Evolutionary conservation across 2,797 vertebrate genomes (phyloP).

Genomic region (Gymnopithys bicolor): DNA sequence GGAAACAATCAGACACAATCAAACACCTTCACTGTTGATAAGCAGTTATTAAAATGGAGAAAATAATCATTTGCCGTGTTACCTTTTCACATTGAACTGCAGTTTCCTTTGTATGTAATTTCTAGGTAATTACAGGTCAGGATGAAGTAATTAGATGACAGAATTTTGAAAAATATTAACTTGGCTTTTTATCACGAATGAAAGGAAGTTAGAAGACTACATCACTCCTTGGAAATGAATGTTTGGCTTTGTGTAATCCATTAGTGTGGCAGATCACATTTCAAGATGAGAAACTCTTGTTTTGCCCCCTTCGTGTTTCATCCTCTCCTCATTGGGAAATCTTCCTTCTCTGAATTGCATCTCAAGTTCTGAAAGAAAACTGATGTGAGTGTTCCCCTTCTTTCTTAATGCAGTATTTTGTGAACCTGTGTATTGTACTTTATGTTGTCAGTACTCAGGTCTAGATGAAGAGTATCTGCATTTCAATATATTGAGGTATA

Average conservation of each 20-base stretch:
- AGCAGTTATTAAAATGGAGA: conserved; percentile 4
- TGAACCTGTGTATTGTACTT: background rate
- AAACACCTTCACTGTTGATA: background rate
- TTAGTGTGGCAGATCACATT: background rate
- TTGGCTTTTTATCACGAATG: background rate
- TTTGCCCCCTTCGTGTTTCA: background rate
- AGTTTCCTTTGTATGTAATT: background rate
- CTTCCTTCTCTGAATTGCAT: background rate
- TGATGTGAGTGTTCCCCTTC: background rate
- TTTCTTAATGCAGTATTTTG: background rate
- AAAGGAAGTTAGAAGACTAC: background rate
- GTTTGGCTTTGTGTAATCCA: background rate
- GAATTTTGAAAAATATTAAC: background rate
- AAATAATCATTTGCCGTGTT: conserved; percentile 39
- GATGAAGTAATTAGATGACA: conserved; percentile 20
- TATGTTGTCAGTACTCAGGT: background rate
- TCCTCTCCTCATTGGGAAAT: background rate
- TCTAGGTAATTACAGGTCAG: conserved; percentile 26
- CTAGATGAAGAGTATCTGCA: background rate
- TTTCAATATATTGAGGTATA: background rate
- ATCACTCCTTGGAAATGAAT: background rate
- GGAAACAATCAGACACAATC: background rate
- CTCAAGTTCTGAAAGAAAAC: background rate
- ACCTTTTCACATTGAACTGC: background rate
- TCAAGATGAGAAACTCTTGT: background rate